Conservation (phyloP, 2,888 invertebrate genomes). For the Busseola fusca region DNA sequence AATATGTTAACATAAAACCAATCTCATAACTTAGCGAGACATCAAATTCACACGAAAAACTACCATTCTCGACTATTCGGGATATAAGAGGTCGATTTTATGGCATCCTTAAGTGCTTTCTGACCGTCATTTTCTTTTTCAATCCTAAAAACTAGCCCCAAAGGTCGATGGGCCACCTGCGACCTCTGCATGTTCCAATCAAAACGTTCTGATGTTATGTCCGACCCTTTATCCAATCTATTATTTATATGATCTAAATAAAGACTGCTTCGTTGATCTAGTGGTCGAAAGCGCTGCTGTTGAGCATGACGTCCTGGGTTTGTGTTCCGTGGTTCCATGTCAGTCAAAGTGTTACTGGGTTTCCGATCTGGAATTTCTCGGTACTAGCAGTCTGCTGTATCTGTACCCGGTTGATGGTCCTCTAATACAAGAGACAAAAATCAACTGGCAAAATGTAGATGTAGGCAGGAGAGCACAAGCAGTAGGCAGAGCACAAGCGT, state of each 20-base stretch:
- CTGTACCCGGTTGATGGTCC: no score
- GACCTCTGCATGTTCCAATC: constrained; percentile 64
- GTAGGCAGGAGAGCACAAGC: no score
- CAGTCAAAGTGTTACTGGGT: background rate
- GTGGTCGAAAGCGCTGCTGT: background rate
- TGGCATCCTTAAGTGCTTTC: constrained; percentile 74
- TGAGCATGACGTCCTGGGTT: background rate
- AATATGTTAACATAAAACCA: constrained; percentile 9
- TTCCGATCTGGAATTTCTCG: background rate
- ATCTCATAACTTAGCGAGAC: constrained; percentile 45
- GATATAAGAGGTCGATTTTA: constrained; percentile 76
- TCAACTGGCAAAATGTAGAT: background rate
- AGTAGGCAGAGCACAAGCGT: no score
- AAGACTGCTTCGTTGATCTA: background rate
- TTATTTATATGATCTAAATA: constrained; percentile 34
- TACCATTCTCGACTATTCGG: constrained; percentile 63
- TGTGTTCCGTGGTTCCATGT: background rate
- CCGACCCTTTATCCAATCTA: constrained; percentile 46
- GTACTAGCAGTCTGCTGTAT: background rate
- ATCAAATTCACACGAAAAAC: constrained; percentile 64
- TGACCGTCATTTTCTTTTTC: constrained; percentile 83
- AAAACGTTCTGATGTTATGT: constrained; percentile 56
- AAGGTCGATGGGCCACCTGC: constrained; percentile 77
- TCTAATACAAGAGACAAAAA: background rate
- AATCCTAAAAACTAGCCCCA: constrained; percentile 79